A percentile compares a stretch with the other conserved stretches of the same genome.
These are phyloP conservation scores for Vulpes lagopus DNA, from an alignment of 2,113 vertebrate genomes.

Conservation along the genomic window DNA sequence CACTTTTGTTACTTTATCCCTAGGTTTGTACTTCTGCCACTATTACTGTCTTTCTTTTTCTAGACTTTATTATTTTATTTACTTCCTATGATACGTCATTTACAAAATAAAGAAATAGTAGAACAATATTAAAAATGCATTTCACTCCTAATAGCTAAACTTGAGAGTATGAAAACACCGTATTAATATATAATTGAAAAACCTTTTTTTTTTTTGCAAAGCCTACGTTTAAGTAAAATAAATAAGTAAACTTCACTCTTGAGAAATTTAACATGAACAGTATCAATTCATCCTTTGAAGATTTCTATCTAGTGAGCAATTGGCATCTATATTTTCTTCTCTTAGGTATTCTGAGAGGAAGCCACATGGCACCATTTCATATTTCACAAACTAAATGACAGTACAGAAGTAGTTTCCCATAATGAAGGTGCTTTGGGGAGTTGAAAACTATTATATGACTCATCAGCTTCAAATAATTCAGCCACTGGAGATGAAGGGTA, in stretches of 20 bases:
- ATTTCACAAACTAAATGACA: constrained; percentile 72
- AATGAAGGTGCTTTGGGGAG: constrained; percentile 26
- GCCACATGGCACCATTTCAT: constrained; percentile 34
- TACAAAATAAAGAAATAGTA: not conserved
- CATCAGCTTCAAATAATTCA: constrained; percentile 69
- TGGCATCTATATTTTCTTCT: constrained; percentile 4
- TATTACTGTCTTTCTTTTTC: not conserved
- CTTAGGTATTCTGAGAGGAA: constrained; percentile 37
- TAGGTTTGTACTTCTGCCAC: not conserved
- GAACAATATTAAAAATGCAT: not conserved
- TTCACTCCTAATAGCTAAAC: not conserved
- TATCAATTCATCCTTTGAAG: not conserved
- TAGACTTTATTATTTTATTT: constrained; percentile 20
- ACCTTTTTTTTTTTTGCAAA: not conserved
- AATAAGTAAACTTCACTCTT: not conserved
- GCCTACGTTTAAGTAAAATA: not conserved
- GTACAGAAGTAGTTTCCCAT: constrained; percentile 47
- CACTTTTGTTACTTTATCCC: not conserved
- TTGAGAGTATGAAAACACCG: not conserved
- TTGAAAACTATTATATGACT: constrained; percentile 61
- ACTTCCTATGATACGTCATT: not conserved
- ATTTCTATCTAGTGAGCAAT: constrained; percentile 42
- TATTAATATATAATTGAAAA: constrained; percentile 17
- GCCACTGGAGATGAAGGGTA: constrained; percentile 58
- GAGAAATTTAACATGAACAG: constrained; percentile 25